phyloP scores from a whole-genome alignment of 2,888 invertebrate species.

The Drosophila lacicola region DNA sequence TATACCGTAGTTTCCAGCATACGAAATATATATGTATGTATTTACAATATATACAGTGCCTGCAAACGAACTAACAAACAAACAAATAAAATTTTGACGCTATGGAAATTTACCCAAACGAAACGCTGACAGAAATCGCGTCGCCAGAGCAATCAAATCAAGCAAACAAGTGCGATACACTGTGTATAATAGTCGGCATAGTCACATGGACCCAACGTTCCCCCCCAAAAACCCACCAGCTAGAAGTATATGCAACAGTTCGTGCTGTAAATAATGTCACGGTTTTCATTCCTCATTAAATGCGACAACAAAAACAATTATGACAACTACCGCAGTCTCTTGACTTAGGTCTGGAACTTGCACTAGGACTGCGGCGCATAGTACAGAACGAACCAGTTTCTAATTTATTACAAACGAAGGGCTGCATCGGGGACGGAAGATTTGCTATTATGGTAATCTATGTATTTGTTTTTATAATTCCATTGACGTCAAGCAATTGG shows the following conservation, averaged over 20 bases:
- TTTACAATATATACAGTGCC: constrained; percentile 17
- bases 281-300: constrained; percentile 27
- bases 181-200: constrained; percentile 21
- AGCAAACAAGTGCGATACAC: constrained; percentile 44
- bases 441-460: constrained; percentile 17
- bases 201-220: constrained; percentile 25
- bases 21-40: neutral
- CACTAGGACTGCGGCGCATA: constrained; percentile 6
- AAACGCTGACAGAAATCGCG: constrained; percentile 55
- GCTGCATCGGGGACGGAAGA: neutral
- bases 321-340: constrained; percentile 6
- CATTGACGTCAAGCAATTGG: constrained; percentile 70
- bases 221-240: neutral
- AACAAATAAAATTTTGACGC: constrained; percentile 66
- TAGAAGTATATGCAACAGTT: constrained; percentile 22
- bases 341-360: constrained; percentile 24
- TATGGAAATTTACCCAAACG: constrained; percentile 73
- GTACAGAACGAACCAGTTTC: constrained; percentile 42
- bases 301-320: neutral
- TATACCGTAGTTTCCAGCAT: constrained; percentile 14
- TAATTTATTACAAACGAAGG: constrained; percentile 30
- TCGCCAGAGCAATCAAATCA: constrained; percentile 50
- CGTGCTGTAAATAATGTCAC: constrained; percentile 51
- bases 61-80: constrained; percentile 44
- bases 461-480: constrained; percentile 73